Conservation (phyloP, 2,113 vertebrate species). For the Gallinago jamesoni region DNA sequence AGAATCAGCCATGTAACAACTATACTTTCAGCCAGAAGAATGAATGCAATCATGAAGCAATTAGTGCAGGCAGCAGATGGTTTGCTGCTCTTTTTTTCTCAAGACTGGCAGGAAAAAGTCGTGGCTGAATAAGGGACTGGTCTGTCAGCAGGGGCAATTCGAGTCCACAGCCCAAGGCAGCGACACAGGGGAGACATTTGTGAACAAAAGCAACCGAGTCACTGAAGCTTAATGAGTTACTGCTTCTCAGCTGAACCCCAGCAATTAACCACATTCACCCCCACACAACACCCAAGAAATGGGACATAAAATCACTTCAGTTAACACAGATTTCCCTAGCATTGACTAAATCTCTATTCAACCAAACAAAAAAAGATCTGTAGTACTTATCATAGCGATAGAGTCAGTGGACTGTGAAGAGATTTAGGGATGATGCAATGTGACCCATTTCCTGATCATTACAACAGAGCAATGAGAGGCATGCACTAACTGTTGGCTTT, state of each 20-base stretch:
- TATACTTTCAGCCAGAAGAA: conserved; percentile 28
- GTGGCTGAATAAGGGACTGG: conserved; percentile 15
- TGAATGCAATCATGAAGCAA: conserved; percentile 53
- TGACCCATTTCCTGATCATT: neutral
- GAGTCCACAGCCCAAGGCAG: conserved; percentile 27
- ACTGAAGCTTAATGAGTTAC: conserved; percentile 3
- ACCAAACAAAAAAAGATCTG: neutral
- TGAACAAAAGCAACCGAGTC: neutral
- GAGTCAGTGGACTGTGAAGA: neutral
- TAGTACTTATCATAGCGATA: neutral
- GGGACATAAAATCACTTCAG: neutral
- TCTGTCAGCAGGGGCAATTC: conserved; percentile 21
- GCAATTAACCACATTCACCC: conserved; percentile 27
- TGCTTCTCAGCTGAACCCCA: neutral
- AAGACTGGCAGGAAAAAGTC: conserved; percentile 39
- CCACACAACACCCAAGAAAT: neutral
- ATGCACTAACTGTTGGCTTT: neutral
- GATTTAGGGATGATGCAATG: neutral
- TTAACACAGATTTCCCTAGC: neutral
- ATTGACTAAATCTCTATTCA: neutral
- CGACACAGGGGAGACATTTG: neutral
- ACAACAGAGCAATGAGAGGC: neutral
- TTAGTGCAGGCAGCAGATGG: conserved; percentile 47
- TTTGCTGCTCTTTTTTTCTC: conserved; percentile 18
- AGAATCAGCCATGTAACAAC: conserved; percentile 9